phyloP scores from a whole-genome alignment of 2,888 invertebrate genomes.

The Cepaea hortensis region DNA sequence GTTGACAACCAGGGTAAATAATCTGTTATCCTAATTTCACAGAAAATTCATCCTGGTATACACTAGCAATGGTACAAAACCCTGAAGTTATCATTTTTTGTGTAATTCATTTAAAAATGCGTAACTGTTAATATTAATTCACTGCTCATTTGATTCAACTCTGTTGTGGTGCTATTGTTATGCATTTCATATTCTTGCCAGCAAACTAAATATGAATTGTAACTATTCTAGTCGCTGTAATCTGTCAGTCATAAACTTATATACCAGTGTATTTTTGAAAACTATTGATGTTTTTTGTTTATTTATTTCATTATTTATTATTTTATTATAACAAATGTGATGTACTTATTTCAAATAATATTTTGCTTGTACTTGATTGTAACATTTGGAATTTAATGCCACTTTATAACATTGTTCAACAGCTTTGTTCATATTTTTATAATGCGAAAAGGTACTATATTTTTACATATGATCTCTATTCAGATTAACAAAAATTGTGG shows the following conservation, averaged over 20 bases:
- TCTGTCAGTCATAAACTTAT: neutral
- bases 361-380: neutral
- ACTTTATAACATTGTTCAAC: neutral
- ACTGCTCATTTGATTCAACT: neutral
- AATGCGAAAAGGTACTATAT: neutral
- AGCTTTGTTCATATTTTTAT: neutral
- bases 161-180: conserved; percentile 18
- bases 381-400: neutral
- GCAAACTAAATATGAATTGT: neutral
- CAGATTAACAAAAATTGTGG: neutral
- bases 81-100: neutral
- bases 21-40: too few relatives aligned
- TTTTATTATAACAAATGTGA: neutral
- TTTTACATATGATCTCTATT: neutral
- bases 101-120: neutral
- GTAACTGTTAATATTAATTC: neutral
- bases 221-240: neutral
- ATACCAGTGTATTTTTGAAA: neutral
- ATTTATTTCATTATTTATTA: neutral
- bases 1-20: too few relatives aligned
- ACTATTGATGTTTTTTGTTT: neutral
- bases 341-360: neutral
- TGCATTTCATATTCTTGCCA: conserved; percentile 25
- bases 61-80: too few relatives aligned
- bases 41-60: too few relatives aligned